A percentile compares a stretch with the other conserved stretches of the same genome.
Evolutionary conservation across 2,888 invertebrate species (phyloP).

Genomic region (Eucera pruinosa): DNA sequence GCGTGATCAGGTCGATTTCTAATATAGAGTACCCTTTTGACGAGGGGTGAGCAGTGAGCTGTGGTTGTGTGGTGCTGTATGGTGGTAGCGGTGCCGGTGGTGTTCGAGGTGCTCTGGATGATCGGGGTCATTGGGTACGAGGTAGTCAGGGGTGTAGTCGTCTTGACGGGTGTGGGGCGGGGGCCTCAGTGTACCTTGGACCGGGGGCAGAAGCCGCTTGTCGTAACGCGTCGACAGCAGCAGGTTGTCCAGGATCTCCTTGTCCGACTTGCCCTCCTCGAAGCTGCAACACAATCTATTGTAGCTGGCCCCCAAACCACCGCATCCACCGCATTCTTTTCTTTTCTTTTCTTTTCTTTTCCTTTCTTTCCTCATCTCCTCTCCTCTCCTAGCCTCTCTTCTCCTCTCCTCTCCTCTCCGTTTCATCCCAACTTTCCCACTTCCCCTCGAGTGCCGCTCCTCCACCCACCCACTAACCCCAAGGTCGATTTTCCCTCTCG

Average conservation of each 20-base stretch:
- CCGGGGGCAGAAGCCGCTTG: conserved; percentile 95
- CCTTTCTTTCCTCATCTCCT: neutral
- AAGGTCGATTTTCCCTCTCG: too few species aligned
- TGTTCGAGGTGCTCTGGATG: conserved; percentile 82
- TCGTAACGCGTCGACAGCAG: conserved; percentile 95
- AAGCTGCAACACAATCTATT: conserved; percentile 88
- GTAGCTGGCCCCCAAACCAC: conserved; percentile 57
- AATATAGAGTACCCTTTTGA: conserved; percentile 80
- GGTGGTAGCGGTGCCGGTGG: conserved; percentile 82
- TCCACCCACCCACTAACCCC: too few species aligned
- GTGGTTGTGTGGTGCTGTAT: conserved; percentile 83
- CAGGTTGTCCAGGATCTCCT: conserved; percentile 96
- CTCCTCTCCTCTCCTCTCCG: neutral
- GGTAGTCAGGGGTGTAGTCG: conserved; percentile 80
- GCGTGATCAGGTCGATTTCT: conserved; percentile 52
- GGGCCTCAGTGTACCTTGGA: conserved; percentile 89
- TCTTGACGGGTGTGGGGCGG: conserved; percentile 82
- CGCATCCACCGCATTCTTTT: conserved; percentile 1
- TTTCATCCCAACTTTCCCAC: too few species aligned
- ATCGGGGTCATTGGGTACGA: conserved; percentile 81
- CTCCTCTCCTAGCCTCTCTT: neutral
- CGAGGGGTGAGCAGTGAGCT: conserved; percentile 83
- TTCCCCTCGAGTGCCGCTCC: conserved; percentile 19
- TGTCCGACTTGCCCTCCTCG: conserved; percentile 96
- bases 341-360: neutral